A percentile compares a stretch with the other conserved stretches of the same genome.
These are phyloP conservation scores for Xanthorhoe spadicearia DNA, from an alignment of 2,888 invertebrate genomes.

Conservation along the genomic window DNA sequence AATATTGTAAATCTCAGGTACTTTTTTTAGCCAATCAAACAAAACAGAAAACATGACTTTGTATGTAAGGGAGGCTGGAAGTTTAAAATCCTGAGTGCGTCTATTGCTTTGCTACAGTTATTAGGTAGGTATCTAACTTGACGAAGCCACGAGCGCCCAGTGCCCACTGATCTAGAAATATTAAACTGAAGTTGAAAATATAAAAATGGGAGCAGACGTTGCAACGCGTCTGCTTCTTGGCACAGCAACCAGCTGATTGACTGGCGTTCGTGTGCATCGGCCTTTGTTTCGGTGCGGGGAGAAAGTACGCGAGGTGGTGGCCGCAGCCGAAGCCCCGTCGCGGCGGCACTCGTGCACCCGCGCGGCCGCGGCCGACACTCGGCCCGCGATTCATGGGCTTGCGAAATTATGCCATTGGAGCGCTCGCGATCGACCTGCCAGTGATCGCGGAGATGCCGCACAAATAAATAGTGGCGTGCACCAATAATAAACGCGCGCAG, in stretches of 20 bases:
- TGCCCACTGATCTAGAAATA: neutral
- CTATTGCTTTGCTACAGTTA: too few species aligned
- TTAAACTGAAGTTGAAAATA: neutral
- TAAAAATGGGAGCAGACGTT: neutral
- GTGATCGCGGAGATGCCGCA: slow-evolving; percentile 77
- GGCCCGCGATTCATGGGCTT: slow-evolving; percentile 72
- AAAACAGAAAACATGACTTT: too few species aligned
- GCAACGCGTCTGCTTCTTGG: slow-evolving; percentile 9
- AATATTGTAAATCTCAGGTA: too few species aligned
- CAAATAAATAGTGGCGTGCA: slow-evolving; percentile 73
- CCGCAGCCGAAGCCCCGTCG: slow-evolving; percentile 63
- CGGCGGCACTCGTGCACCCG: slow-evolving; percentile 69
- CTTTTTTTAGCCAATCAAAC: too few species aligned
- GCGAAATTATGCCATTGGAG: slow-evolving; percentile 79
- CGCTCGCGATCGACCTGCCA: slow-evolving; percentile 69
- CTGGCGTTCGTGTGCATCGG: slow-evolving; percentile 30
- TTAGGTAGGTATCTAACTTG: too few species aligned
- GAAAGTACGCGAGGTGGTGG: slow-evolving; percentile 80
- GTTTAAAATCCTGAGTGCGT: too few species aligned
- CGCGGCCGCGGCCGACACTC: slow-evolving; percentile 80
- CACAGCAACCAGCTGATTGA: slow-evolving; percentile 26
- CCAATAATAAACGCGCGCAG: slow-evolving; percentile 56
- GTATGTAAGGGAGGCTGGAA: too few species aligned
- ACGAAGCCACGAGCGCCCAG: neutral
- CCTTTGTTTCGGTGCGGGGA: slow-evolving; percentile 69